phyloP scores from a whole-genome alignment of 2,888 invertebrate genomes.

The Brachypalpus laphriformis region DNA sequence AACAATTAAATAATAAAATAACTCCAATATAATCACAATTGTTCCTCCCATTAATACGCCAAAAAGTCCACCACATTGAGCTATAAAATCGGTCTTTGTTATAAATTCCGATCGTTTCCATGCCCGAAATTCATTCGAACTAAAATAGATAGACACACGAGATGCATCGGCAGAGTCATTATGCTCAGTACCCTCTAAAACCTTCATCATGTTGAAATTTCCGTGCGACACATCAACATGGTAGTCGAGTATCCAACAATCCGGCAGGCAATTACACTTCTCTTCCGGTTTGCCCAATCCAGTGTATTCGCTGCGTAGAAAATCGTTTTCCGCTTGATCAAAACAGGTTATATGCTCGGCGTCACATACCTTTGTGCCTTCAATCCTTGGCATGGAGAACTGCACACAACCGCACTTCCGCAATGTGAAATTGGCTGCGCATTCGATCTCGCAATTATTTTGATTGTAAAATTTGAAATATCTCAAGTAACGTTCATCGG shows the following conservation, averaged over 20 bases:
- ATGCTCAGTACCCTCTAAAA: neutral
- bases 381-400: constrained; percentile 18
- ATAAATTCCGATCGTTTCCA: constrained; percentile 8
- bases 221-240: neutral
- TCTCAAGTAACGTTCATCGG: constrained; percentile 21
- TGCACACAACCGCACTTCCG: constrained; percentile 19
- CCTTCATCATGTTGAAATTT: neutral
- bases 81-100: neutral
- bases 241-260: neutral
- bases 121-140: neutral
- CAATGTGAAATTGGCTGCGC: constrained; percentile 10
- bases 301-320: neutral
- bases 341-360: neutral
- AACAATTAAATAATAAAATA: no score
- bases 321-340: neutral
- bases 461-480: constrained; percentile 24
- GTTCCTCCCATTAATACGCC: constrained; percentile 25
- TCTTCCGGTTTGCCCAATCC: neutral
- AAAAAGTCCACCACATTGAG: constrained; percentile 22
- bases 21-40: no score
- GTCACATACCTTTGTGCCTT: neutral
- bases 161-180: neutral
- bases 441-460: constrained; percentile 21
- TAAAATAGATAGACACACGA: constrained; percentile 7
- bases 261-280: neutral